phyloP scores from a whole-genome alignment of 2,888 invertebrate species.

The Biston stratarius region DNA sequence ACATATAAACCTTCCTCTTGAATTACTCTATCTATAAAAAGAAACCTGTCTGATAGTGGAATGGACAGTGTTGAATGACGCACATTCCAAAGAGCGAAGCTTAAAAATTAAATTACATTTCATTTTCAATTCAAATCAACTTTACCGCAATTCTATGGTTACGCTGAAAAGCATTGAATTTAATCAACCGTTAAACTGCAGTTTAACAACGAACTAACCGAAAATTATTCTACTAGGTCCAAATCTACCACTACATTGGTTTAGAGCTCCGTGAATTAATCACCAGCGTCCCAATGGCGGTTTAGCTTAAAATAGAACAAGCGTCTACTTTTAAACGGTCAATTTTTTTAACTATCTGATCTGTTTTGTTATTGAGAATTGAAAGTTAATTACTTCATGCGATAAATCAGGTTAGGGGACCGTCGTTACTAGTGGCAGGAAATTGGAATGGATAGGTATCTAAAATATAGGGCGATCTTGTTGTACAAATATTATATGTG shows the following conservation, averaged over 20 bases:
- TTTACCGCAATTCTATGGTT: not conserved
- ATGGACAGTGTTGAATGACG: too few relatives aligned
- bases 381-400: too few relatives aligned
- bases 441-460: too few relatives aligned
- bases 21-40: too few relatives aligned
- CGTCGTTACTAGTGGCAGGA: too few relatives aligned
- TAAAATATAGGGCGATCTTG: too few relatives aligned
- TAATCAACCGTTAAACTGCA: conserved; percentile 19
- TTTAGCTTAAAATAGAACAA: conserved; percentile 2
- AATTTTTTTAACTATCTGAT: not conserved
- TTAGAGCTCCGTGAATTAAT: conserved; percentile 20
- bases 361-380: too few relatives aligned
- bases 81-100: too few relatives aligned
- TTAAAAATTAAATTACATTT: not conserved
- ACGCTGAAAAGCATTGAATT: conserved; percentile 17
- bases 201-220: conserved; percentile 16
- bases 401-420: too few relatives aligned
- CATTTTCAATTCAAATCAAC: not conserved
- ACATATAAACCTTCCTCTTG: too few relatives aligned
- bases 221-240: conserved; percentile 4
- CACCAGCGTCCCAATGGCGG: conserved; percentile 7
- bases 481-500: too few relatives aligned
- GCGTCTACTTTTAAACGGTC: not conserved
- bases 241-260: conserved; percentile 20
- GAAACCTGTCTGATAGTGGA: too few relatives aligned